Percentiles rank a stretch among this genome's conserved stretches.
Evolutionary conservation across 2,888 invertebrate genomes (phyloP).

Genomic region (Polyommatus icarus): DNA sequence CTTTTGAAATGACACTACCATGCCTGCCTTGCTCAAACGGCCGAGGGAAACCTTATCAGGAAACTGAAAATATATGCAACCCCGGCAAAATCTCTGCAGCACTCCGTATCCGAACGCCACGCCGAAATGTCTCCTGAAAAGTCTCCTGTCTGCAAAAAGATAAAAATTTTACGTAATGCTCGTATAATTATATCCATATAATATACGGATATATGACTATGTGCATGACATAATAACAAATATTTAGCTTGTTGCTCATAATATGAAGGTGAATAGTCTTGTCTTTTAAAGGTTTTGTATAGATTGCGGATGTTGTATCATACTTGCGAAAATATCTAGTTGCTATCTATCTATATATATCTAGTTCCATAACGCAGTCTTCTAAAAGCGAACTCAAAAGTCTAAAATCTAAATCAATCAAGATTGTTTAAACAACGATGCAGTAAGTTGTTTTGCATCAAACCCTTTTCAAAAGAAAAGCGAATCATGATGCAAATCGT

Average conservation of each 20-base stretch:
- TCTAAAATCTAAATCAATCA: not conserved
- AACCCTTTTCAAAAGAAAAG: too few species aligned
- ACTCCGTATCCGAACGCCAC: too few species aligned
- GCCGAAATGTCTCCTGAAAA: too few species aligned
- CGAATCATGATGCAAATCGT: too few species aligned
- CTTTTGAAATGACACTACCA: too few species aligned
- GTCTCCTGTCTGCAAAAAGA: too few species aligned
- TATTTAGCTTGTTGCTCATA: constrained; percentile 19
- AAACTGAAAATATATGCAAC: too few species aligned
- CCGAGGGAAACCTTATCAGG: too few species aligned
- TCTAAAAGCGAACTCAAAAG: not conserved
- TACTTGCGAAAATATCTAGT: not conserved
- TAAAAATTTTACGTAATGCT: not conserved
- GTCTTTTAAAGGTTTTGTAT: constrained; percentile 22
- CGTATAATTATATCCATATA: not conserved
- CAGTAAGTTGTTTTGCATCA: not conserved
- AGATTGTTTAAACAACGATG: not conserved
- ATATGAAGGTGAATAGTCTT: constrained; percentile 28
- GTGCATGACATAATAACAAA: constrained; percentile 27
- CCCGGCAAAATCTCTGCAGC: too few species aligned
- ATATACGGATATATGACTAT: not conserved
- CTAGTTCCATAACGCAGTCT: not conserved
- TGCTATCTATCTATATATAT: too few species aligned
- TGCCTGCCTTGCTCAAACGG: too few species aligned
- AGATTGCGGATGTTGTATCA: constrained; percentile 15